Conservation (phyloP, 2,888 invertebrate genomes). For the Epinotia nisella region DNA sequence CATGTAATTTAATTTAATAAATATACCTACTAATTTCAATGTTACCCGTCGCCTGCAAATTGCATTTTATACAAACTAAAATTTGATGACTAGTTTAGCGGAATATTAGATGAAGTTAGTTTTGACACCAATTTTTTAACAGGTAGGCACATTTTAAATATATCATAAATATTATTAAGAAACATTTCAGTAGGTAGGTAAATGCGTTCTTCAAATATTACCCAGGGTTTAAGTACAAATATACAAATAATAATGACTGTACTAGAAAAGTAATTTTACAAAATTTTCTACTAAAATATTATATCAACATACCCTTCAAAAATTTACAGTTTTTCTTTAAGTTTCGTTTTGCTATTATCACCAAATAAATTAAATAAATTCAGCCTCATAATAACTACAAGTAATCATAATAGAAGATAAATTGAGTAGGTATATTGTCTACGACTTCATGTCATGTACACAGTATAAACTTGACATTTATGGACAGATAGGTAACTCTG, state of each 20-base stretch:
- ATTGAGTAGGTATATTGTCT: constrained; percentile 6
- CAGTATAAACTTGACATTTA: constrained; percentile 2
- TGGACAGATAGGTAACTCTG: neutral
- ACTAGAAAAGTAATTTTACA: neutral
- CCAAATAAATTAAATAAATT: constrained; percentile 9
- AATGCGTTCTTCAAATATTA: neutral
- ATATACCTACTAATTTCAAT: neutral
- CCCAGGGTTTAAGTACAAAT: neutral
- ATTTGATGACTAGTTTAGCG: no score
- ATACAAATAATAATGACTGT: neutral
- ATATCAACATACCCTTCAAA: neutral
- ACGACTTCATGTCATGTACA: neutral
- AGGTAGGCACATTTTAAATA: neutral
- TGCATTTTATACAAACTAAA: neutral
- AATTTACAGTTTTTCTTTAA: neutral
- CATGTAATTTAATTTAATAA: neutral
- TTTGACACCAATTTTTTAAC: constrained; percentile 1
- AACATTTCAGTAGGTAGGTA: neutral
- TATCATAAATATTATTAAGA: constrained; percentile 6
- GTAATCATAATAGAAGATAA: neutral
- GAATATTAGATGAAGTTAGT: neutral
- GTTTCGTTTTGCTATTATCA: neutral
- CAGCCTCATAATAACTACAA: constrained; percentile 15
- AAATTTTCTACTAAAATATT: constrained; percentile 4
- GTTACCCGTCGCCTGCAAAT: neutral